Percentiles rank a stretch among this genome's conserved stretches.
These are phyloP conservation scores for Acomys russatus DNA, from an alignment of 2,797 vertebrate genomes.

Conservation along the genomic window DNA sequence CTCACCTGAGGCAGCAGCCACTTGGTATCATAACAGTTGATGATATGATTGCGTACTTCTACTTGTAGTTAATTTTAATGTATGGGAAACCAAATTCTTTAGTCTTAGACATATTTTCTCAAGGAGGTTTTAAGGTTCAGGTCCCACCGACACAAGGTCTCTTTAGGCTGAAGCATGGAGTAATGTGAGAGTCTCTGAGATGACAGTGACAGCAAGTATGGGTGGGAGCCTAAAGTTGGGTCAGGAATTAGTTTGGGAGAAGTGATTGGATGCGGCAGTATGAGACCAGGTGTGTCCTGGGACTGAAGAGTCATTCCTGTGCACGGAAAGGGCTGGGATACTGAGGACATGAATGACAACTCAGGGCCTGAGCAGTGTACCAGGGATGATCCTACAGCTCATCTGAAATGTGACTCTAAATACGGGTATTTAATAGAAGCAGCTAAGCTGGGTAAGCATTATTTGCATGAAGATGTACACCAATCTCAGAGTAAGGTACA, in stretches of 20 bases:
- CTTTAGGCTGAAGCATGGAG: background rate
- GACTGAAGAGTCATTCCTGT: background rate
- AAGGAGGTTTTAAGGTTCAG: background rate
- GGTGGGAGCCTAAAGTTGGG: background rate
- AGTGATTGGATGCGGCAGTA: background rate
- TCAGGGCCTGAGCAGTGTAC: background rate
- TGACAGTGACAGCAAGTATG: background rate
- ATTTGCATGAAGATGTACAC: background rate
- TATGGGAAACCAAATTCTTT: background rate
- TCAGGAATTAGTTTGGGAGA: background rate
- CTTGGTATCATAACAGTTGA: background rate
- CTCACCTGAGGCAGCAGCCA: background rate
- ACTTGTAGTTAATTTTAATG: background rate
- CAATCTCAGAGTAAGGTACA: background rate
- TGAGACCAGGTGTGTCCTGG: background rate
- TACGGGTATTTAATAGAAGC: background rate
- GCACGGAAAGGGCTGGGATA: background rate
- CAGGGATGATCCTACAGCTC: background rate
- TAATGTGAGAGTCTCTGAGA: background rate
- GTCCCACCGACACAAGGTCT: too few relatives aligned
- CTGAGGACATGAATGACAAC: fast-evolving
- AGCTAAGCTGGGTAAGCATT: background rate
- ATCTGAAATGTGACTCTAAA: background rate
- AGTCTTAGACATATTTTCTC: background rate
- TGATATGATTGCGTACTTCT: background rate